Evolutionary conservation across 2,888 invertebrate genomes (phyloP), one percentile per base, ranked within the genome.

Genomic region (Nyleta sp.): DNA sequence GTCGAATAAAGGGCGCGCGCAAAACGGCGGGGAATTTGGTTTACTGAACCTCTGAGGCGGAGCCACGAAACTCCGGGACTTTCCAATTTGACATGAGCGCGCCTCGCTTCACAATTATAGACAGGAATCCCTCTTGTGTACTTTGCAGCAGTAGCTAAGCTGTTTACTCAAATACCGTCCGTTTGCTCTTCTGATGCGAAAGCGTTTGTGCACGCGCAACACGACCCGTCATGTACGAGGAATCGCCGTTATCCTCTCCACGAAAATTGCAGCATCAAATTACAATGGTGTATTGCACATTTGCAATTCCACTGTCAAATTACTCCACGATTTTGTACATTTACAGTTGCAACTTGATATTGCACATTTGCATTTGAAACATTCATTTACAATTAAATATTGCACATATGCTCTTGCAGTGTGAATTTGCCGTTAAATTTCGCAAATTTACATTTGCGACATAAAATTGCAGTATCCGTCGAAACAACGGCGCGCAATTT

Each of bases 101-200:
- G 73, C 73, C 59, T 73, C 68, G 73, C 67, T 78, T 68, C 57
- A 42, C 78, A 78, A 78, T 73, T 78, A 73, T 72, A 68, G 68
- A 73, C 64, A 78, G 62, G 60, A 57, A 74, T 65, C 78, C 73
- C 68, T 62, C 55, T 35, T 73, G 73, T 78, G 68, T 78, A 68
- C 68, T 68, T 73, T 73, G 73, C 68, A 71, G 76, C 35, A 67
- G 70, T 17, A 60, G 70, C 78, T 74, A 65, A 78, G 70, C 70
- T 78, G 71, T 78, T 78, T 74, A 71, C 78, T 74, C 74, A 59
- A 74, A 74, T 78, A 68, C 74, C 59, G 78, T 74, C 65, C 62
- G 70, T 78, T 78, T 78, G 74, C 74, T 74, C 64, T 74, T 52
- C 64, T 55, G 71, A 79, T 78, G 40, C 65, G 65, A 70, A 62